Base-by-base conservation (phyloP, 2,888 invertebrate species). In the Caenorhabditis uteleia region DNA sequence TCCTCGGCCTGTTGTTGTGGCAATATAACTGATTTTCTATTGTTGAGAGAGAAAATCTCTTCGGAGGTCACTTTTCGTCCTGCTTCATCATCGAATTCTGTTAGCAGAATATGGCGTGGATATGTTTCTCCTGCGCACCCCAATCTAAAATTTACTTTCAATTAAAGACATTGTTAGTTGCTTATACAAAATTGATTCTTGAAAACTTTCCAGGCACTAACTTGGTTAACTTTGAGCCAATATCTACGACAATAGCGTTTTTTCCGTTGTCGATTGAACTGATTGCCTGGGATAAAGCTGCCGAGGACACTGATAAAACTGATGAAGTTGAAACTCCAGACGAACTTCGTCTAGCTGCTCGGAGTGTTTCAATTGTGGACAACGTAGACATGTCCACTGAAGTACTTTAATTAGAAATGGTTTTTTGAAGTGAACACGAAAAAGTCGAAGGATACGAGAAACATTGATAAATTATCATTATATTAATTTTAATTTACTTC, bases 201-300 rank as follows among this genome's bases (percentile, higher is more conserved):
- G 20, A 26, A 49, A 12, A 33, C 6, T 33, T 25, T 12, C 2
- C 16, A 23, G 3, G 34, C 51, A 25, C 21, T 36, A 44, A 78
- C 77, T 76, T 74, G 18, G 79, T 79, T 27, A 77, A 40, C 25
- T 75, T 71, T 5, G 68, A 48, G n/a, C 80, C 80, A n/a, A 80
- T 64, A 45, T 80, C 80, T 16, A 80, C 77, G 14, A 80, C 66
- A 16, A 78, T 60, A 2, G 72, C 73, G 8, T 69, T 61, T 33
- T 74, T 74, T 39, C 60, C 68, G 46, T 61, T 65, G 33, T 71
- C 74, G 8, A 71, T 64, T 26, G 66, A 65, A 16, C 57, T 55
- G 23, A 74, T 69, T 10, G 69, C 59, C 42, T 70, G 68, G 0
- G 70, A 66, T 27, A 70, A 58, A 34, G 67, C 45, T 8, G 67